Base-by-base conservation (phyloP, 2,888 invertebrate genomes). In the Scaptomyza caliginosa region DNA sequence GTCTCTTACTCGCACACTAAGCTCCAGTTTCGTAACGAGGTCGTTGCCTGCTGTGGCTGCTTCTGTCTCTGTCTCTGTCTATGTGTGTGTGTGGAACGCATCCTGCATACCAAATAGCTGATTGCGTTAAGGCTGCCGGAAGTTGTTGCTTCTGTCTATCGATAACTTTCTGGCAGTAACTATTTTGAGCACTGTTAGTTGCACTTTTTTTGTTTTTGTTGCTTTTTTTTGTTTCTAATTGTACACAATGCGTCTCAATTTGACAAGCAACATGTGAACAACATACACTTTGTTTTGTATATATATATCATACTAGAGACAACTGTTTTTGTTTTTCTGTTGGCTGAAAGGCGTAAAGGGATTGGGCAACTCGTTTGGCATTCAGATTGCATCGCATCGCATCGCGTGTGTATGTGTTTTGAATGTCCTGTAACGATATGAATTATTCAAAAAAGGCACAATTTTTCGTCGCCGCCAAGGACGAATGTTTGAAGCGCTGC, bases 361-460 rank as follows among this genome's bases (percentile, higher is more conserved):
- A n/a, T 32, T 23, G 39, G 28, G 24, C 55, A 68, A 62, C 72
- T 72, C 67, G 74, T 88, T 86, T 91, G 77, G 80, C 89, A 91
- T 90, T 91, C 89, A 87, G 85, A 90, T 90, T 91, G 90, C 90
- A 90, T 89, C 83, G 91, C 89, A 26, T 51, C 36, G 63, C 58
- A 43, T 74, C 16, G 34, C 3, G 34, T 62, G 74, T 54, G 79
- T 86, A 86, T 86, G 89, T 90, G 90, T 89, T 90, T 90, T 89
- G 88, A 90, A 90, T 90, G 91, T 90, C 90, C 90, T 90, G 91
- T 73, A 87, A 88, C 89, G 89, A 88, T 90, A 91, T 90, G 91
- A 90, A 90, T 90, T 90, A 90, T 90, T 90, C 90, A 90, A 90
- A 90, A 91, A 68, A 73, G 77, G 76, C 73, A 86, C 64, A 68